A percentile compares a stretch with the other conserved stretches of the same genome.
Conservation (phyloP, 1,140 invertebrate genomes). For the Leptopilina clavipes region DNA sequence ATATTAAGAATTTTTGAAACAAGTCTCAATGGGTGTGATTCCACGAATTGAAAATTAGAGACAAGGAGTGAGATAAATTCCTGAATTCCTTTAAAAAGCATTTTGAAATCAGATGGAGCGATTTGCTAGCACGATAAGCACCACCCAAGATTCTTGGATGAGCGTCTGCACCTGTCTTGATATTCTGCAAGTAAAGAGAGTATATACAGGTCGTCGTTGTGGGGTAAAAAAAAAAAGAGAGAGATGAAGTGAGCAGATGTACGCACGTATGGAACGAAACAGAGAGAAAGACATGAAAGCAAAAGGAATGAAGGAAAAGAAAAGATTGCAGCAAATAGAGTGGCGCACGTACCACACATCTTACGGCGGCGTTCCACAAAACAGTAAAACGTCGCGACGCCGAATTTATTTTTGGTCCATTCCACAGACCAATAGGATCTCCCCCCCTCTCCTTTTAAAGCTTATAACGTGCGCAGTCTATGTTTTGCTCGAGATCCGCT, state of each 20-base stretch:
- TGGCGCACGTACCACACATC: slow-evolving; percentile 3
- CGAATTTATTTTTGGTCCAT: slow-evolving; percentile 66
- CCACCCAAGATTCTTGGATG: slow-evolving; percentile 15
- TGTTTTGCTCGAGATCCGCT: slow-evolving; percentile 48
- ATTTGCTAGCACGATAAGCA: slow-evolving; percentile 15
- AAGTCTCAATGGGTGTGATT: too few relatives aligned
- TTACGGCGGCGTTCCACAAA: slow-evolving; percentile 16
- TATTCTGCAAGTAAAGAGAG: slow-evolving; percentile 11
- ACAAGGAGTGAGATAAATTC: not conserved
- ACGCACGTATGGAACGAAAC: not conserved
- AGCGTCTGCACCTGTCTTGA: slow-evolving; percentile 24
- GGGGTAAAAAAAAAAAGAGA: too few relatives aligned
- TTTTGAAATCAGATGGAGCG: slow-evolving; percentile 2
- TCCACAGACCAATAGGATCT: slow-evolving; percentile 46
- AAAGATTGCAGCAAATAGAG: slow-evolving; percentile 16
- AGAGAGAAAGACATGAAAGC: not conserved
- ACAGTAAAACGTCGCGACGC: slow-evolving; percentile 39
- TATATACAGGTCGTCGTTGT: not conserved
- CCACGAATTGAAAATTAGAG: not conserved
- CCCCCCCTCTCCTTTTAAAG: not conserved
- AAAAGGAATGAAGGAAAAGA: not conserved
- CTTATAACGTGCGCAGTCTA: slow-evolving; percentile 48
- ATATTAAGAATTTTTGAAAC: too few relatives aligned
- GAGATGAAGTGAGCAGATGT: slow-evolving; percentile 3
- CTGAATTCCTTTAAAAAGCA: not conserved